phyloP scores from a whole-genome alignment of 2,113 vertebrate genomes.

The Lepisosteus osseus region DNA sequence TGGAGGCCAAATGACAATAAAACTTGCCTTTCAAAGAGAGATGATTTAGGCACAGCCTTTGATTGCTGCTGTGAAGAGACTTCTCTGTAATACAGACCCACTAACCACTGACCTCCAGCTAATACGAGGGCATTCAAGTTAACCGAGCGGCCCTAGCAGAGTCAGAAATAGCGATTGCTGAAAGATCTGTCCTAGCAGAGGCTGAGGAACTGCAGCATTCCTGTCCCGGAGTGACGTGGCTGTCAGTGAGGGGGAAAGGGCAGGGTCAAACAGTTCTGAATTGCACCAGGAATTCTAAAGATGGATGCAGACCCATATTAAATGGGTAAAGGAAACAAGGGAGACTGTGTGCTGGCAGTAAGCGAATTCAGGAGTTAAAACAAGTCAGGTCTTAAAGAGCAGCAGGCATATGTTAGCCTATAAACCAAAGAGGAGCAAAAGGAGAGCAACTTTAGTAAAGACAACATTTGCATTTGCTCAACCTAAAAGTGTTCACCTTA shows the following conservation, averaged over 20 bases:
- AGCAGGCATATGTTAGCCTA: too few species aligned
- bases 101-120: not conserved
- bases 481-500: not conserved
- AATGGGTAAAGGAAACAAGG: not conserved
- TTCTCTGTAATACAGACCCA: not conserved
- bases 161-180: not conserved
- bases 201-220: not conserved
- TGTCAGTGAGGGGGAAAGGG: constrained; percentile 5
- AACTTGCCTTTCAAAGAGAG: not conserved
- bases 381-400: not conserved
- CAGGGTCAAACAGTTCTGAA: not conserved
- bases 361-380: not conserved
- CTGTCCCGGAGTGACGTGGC: not conserved
- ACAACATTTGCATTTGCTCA: not conserved
- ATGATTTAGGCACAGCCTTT: not conserved
- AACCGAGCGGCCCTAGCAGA: not conserved
- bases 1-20: not conserved
- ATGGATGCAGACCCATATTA: not conserved
- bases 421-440: too few species aligned
- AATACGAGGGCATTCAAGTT: constrained; percentile 13
- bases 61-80: not conserved
- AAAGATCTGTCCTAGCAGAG: not conserved
- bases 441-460: too few species aligned
- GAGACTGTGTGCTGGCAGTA: not conserved
- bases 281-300: not conserved